phyloP scores from a whole-genome alignment of 2,797 vertebrate genomes.

The Xerus rutilus region DNA sequence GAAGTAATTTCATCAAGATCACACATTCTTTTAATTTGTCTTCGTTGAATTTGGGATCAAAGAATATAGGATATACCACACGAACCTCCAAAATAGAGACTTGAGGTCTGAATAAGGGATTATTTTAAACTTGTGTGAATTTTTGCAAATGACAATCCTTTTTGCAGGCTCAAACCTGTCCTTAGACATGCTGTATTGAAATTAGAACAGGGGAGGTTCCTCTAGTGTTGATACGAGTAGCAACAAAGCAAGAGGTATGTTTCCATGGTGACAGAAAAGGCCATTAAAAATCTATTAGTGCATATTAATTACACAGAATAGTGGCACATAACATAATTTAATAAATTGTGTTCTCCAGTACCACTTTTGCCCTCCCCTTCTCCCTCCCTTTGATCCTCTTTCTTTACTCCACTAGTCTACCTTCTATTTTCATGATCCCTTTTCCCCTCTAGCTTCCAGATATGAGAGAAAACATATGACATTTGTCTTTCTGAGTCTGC shows the following conservation, averaged over 20 bases:
- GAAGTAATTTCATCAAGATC: neutral
- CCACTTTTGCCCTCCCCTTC: neutral
- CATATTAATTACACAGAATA: neutral
- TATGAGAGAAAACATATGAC: neutral
- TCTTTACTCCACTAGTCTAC: neutral
- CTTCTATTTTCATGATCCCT: neutral
- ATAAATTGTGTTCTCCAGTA: neutral
- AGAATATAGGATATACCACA: neutral
- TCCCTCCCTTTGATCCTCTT: neutral
- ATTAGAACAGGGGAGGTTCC: neutral
- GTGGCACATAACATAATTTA: neutral
- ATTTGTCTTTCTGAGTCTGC: neutral
- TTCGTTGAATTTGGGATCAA: neutral
- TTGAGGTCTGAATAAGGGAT: neutral
- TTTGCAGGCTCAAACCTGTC: neutral
- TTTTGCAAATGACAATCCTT: constrained; percentile 7
- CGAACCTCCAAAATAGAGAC: neutral
- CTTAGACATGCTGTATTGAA: neutral
- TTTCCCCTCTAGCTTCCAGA: neutral
- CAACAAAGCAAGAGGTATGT: neutral
- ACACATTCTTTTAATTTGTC: neutral
- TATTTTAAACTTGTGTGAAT: neutral
- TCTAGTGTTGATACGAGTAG: neutral
- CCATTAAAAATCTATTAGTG: neutral
- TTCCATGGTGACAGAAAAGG: neutral